Base-by-base conservation (phyloP, 2,113 vertebrate species). In the Malurus cyaneus region DNA sequence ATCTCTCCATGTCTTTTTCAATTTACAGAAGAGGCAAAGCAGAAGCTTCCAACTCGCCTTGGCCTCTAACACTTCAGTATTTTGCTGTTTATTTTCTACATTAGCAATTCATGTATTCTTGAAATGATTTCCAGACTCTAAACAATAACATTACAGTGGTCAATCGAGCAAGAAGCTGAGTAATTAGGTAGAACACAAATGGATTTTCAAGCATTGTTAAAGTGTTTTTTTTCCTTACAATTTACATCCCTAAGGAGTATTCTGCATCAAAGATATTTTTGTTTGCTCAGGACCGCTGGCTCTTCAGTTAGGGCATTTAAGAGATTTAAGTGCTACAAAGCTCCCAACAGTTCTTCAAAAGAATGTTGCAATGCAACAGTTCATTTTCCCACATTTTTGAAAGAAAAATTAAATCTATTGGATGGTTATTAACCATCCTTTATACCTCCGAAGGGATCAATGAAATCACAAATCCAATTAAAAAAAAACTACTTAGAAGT, bases 121-220 rank as follows among this genome's bases (percentile, higher is more conserved):
- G 67, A 76, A 80, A 91, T 44, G 79, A 56, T 56, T 88, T 34
- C 64, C 44, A 88, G 76, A 13, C 13, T 67, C 59, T 41, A 62
- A 89, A 88, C 82, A 95, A 9, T 78, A 80, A 71, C 65, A 66
- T 28, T 60, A 66, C 47, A 66, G 54, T 72, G 54, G 74, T 62
- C 87, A 89, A 62, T 1, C 46, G 46, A 95, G 50, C 72, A 49
- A 94, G 86, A 60, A 81, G 71, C 34, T 62, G 81, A 94, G 78
- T 91, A 94, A 96, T 87, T 79, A 89, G 88, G 57, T 62, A 44
- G 66, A 92, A 89, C 74, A 76, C 42, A 94, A 94, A 94, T n/a
- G 29, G 32, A 94, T 95, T 94, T 94, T 82, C 81, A 86, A 67
- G 65, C 69, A 83, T 76, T 67, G 59, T 89, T 91, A 39, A 54